phyloP scores from a whole-genome alignment of 2,113 vertebrate genomes.

The Brienomyrus brachyistius region DNA sequence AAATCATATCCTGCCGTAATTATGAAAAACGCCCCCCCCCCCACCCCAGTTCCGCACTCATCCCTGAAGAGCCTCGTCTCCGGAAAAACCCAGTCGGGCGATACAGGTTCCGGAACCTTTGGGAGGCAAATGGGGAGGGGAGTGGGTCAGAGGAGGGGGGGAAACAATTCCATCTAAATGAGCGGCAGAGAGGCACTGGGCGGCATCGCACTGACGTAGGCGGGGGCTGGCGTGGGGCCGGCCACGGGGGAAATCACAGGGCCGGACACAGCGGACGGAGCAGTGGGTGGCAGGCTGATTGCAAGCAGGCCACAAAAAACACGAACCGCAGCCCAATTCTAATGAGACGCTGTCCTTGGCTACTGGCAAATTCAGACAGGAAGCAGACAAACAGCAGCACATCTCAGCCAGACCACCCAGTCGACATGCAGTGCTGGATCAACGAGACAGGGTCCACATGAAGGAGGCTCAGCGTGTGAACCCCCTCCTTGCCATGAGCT shows the following conservation, averaged over 20 bases:
- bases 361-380: background rate
- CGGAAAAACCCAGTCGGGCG: constrained; percentile 26
- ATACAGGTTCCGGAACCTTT: background rate
- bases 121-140: background rate
- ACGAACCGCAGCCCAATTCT: background rate
- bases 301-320: background rate
- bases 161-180: background rate
- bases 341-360: background rate
- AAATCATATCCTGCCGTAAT: constrained; percentile 46
- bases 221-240: background rate
- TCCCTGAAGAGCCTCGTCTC: constrained; percentile 41
- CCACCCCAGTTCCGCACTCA: constrained; percentile 14
- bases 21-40: constrained; percentile 44
- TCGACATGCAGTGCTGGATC: background rate
- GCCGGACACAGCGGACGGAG: background rate
- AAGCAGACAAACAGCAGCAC: background rate
- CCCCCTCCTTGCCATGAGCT: background rate
- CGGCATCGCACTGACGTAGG: background rate
- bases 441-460: background rate
- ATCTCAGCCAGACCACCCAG: background rate
- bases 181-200: background rate
- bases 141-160: background rate
- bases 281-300: background rate
- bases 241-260: constrained; percentile 8
- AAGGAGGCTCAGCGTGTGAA: background rate